Evolutionary conservation across 2,888 invertebrate species (phyloP).

Genomic region (Notocelia uddmanniana): DNA sequence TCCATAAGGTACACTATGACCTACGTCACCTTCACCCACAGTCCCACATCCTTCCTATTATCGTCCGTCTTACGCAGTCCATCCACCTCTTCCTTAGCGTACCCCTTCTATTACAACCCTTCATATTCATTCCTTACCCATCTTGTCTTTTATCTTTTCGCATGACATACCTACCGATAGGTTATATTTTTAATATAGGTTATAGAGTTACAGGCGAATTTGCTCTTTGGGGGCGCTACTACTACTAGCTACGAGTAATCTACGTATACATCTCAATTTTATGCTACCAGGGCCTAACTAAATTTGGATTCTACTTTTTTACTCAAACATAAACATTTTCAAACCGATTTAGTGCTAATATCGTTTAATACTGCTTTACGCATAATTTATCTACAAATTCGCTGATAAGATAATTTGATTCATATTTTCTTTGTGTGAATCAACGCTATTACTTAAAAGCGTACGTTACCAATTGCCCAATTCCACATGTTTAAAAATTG

Average conservation of each 20-base stretch:
- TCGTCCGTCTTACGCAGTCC: not conserved
- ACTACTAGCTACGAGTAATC: no score
- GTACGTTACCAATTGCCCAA: slow-evolving; percentile 13
- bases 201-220: no score
- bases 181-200: no score
- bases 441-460: slow-evolving; percentile 52
- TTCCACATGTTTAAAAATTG: not conserved
- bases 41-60: no score
- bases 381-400: slow-evolving; percentile 40
- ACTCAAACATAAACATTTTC: not conserved
- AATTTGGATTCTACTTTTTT: not conserved
- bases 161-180: no score
- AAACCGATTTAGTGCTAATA: not conserved
- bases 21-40: no score
- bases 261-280: no score
- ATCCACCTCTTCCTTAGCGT: not conserved
- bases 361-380: slow-evolving; percentile 16
- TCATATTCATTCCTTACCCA: no score
- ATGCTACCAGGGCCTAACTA: no score
- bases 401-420: slow-evolving; percentile 56
- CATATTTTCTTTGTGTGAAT: slow-evolving; percentile 57
- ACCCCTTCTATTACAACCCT: no score
- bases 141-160: not conserved
- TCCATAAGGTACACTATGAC: no score
- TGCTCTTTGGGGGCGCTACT: no score